Base-by-base conservation (phyloP, 2,113 vertebrate genomes). In the Thamnaconus septentrionalis region DNA sequence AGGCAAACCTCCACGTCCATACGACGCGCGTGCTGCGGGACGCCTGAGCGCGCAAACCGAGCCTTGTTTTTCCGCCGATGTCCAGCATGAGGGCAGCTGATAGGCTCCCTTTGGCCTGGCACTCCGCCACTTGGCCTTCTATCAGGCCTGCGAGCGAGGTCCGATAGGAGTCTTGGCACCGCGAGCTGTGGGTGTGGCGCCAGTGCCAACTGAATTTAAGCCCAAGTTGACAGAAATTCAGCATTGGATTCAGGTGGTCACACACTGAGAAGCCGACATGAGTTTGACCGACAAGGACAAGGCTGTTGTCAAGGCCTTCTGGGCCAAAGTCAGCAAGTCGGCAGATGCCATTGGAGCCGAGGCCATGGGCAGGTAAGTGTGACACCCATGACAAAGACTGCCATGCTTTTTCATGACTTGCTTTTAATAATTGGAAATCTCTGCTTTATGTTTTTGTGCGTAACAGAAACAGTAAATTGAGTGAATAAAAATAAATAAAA, bases 331-430 rank as follows among this genome's bases (percentile, higher is more conserved):
- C 40, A 7, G 60, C 8, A 53, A 78, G 64, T 81, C 87, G 0
- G 4, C 65, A 0, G 90, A 88, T 0, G 42, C 68, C 0, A 69
- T 88, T 0, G 82, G 89, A 0, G 45, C 57, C 0, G 89, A 88
- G 0, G 59, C 91, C 9, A 75, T 95, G 66, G 57, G 75, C 58
- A 95, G 94, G 94, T 94, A 10, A 67, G 69, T 1, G 43, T 12
- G 59, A n/a, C 7, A 31, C 18, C 18, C 18, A 31, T 31, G 18
- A 31, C 1, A 2, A 31, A 31, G 18, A 31, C 18, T 31, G 18
- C 18, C 18, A 31, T 31, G 18, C 18, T 31, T 31, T 31, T 31
- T 31, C 18, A 31, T 31, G 18, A 31, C 18, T 31, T 31, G 18
- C 18, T 31, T 1, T 31, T 31, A 31, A 31, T 31, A 31, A 31